phyloP scores from a whole-genome alignment of 2,113 vertebrate species.

The Rhinolophus ferrumequinum region DNA sequence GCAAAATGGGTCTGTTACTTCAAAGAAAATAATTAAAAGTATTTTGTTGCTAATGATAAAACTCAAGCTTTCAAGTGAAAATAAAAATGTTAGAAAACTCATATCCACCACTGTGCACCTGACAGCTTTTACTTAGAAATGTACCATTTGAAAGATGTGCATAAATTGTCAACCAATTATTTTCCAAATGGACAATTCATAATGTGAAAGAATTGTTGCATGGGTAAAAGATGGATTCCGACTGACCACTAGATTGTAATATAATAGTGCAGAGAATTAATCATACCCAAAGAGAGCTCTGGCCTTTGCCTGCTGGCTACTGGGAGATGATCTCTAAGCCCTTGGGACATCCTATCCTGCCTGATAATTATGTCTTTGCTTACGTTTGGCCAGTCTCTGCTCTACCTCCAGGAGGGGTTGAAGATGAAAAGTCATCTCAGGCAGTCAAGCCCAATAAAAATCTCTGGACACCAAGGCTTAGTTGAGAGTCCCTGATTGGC shows the following conservation, averaged over 20 bases:
- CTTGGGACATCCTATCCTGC: not conserved
- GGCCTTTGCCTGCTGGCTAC: not conserved
- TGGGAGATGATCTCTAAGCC: not conserved
- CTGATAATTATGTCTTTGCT: not conserved
- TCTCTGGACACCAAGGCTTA: not conserved
- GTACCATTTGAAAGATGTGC: not conserved
- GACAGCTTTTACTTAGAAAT: conserved; percentile 21
- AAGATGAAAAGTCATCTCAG: not conserved
- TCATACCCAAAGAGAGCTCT: not conserved
- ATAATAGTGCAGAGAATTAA: not conserved
- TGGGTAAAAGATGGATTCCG: not conserved
- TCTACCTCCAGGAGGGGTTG: not conserved
- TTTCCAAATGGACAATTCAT: conserved; percentile 6
- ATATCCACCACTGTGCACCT: not conserved
- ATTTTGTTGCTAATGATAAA: conserved; percentile 26
- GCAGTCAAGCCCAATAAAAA: not conserved
- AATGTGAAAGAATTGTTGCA: not conserved
- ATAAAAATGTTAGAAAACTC: not conserved
- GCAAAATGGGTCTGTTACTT: conserved; percentile 1
- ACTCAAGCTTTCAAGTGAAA: conserved; percentile 9
- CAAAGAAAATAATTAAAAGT: not conserved
- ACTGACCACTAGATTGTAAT: not conserved
- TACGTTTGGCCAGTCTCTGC: not conserved
- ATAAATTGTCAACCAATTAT: not conserved
- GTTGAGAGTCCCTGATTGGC: not conserved